phyloP scores from a whole-genome alignment of 2,888 invertebrate species.

The Oscheius onirici region DNA sequence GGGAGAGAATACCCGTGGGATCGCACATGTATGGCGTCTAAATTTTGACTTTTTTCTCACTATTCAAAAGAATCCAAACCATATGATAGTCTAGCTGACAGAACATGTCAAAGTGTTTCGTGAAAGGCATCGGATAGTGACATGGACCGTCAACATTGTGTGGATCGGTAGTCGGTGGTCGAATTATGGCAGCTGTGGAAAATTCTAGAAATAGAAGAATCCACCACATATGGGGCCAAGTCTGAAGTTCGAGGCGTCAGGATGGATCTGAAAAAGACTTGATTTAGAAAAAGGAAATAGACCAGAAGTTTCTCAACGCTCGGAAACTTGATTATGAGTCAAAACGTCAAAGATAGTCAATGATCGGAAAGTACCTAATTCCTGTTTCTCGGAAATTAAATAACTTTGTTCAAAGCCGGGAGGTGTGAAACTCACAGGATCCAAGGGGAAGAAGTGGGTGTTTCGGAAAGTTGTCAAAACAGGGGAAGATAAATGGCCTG shows the following conservation, averaged over 20 bases:
- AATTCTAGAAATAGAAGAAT: not conserved
- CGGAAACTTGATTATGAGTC: not conserved
- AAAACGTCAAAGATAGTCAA: not conserved
- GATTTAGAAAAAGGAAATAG: not conserved
- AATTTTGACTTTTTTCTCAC: slow-evolving; percentile 1
- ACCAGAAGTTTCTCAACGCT: not conserved
- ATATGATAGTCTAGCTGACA: slow-evolving; percentile 56
- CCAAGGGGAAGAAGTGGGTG: too few species aligned
- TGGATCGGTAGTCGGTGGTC: slow-evolving; percentile 9
- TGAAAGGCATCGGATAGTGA: slow-evolving; percentile 48
- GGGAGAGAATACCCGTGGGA: slow-evolving; percentile 52
- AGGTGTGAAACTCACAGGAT: too few species aligned
- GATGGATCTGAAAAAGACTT: not conserved
- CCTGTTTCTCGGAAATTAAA: not conserved
- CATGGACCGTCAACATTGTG: slow-evolving; percentile 38
- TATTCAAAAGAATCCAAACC: slow-evolving; percentile 18
- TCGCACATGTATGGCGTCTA: slow-evolving; percentile 56
- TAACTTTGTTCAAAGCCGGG: too few species aligned
- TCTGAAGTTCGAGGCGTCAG: not conserved
- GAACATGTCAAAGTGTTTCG: slow-evolving; percentile 48
- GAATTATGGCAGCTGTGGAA: slow-evolving; percentile 2
- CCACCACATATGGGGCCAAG: slow-evolving; percentile 18
- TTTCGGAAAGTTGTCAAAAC: too few species aligned
- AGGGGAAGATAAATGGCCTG: too few species aligned
- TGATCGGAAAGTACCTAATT: not conserved